Evolutionary conservation across 2,888 invertebrate genomes (phyloP), one percentile per base, ranked within the genome.

Genomic region (Drosophila kanekoi): DNA sequence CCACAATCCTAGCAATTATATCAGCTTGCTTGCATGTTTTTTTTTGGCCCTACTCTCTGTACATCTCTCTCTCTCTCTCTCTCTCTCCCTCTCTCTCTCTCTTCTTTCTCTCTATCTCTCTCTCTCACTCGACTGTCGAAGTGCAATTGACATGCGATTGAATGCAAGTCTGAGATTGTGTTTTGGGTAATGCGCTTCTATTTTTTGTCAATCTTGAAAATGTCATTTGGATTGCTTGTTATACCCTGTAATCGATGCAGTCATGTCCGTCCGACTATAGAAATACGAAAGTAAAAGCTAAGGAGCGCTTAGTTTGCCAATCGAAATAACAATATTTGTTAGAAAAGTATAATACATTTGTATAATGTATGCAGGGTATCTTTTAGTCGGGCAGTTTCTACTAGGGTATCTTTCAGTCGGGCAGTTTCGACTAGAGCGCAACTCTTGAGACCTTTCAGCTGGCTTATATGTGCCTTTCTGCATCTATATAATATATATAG

Each of bases 81-180:
- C n/a, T 38, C 18, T 45, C 35, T 33, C 23, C 18, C 40, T 13
- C 40, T 49, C 10, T 38, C 33, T 37, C 37, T 59, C 14, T 28
- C 45, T 40, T 52, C 13, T 28, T 40, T 40, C 13, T 32, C 14
- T 40, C 13, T 32, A 14, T 49, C 11, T 18, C 23, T 33, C 49
- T 41, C 18, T 32, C 20, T 16, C 13, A 20, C 8, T 41, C 6
- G 18, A 61, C 28, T 52, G 54, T 54, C 20, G 45, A 20, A 57
- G 54, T 72, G 70, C 81, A 74, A 65, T 59, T 83, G 83, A 77
- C 77, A 73, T 61, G 72, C 54, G 77, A 78, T 68, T 73, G 72
- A 74, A 58, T 61, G 59, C 57, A 63, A 18, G 32, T 13, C 63
- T 11, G 40, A 40, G 73, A 72, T 53, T 75, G 52, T 23, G 49